Evolutionary conservation across 1,140 invertebrate genomes (phyloP).

Genomic region (Dysdera silvatica): DNA sequence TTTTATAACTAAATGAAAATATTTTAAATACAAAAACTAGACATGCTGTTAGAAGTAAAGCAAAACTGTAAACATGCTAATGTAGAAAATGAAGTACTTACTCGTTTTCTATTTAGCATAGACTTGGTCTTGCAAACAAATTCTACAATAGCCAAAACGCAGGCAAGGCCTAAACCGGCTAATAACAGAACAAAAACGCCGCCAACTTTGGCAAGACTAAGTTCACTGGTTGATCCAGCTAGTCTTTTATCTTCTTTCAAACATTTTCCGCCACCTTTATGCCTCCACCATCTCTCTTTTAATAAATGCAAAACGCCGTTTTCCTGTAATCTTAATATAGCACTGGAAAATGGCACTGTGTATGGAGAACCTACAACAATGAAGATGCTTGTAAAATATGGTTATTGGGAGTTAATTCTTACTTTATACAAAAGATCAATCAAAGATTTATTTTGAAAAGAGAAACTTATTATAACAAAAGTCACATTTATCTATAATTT

Average conservation of each 20-base stretch:
- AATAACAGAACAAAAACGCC: constrained; percentile 48
- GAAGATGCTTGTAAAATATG: too few species aligned
- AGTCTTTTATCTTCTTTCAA: constrained; percentile 46
- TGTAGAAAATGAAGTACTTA: too few species aligned
- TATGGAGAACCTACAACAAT: constrained; percentile 28
- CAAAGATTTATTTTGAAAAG: too few species aligned
- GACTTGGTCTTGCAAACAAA: constrained; percentile 40
- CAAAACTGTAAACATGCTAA: too few species aligned
- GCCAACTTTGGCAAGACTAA: constrained; percentile 45
- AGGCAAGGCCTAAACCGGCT: constrained; percentile 37
- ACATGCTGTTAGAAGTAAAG: too few species aligned
- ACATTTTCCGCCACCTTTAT: constrained; percentile 47
- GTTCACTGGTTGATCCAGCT: constrained; percentile 34
- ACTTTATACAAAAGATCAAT: too few species aligned
- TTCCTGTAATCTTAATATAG: constrained; percentile 46
- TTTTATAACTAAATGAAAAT: too few species aligned
- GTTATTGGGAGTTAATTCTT: too few species aligned
- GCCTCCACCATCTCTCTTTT: constrained; percentile 44
- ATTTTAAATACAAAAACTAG: too few species aligned
- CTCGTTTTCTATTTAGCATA: too few species aligned
- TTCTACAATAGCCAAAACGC: constrained; percentile 37
- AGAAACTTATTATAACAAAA: too few species aligned
- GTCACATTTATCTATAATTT: too few species aligned
- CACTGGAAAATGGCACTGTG: constrained; percentile 36
- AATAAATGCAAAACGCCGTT: constrained; percentile 41